phyloP scores from a whole-genome alignment of 2,888 invertebrate species.

The Monoplex corrugatus region DNA sequence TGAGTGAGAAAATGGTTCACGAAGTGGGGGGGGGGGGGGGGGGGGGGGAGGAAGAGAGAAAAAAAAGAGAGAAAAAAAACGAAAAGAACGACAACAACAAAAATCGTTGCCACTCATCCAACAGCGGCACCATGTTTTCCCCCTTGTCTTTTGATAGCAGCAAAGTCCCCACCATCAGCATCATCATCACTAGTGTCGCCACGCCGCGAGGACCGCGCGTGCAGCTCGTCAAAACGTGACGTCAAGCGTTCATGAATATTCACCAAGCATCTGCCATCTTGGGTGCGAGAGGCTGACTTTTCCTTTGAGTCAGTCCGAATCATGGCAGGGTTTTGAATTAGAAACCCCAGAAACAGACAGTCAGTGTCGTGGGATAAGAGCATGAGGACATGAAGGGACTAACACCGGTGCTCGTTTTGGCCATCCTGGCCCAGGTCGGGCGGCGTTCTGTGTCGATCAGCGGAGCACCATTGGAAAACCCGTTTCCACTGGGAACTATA shows the following conservation, averaged over 20 bases:
- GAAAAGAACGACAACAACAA: too few species aligned
- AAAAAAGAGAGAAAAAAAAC: too few species aligned
- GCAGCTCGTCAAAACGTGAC: slow-evolving; percentile 41
- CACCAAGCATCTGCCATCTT: slow-evolving; percentile 51
- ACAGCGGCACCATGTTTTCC: too few species aligned
- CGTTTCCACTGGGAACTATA: slow-evolving; percentile 46
- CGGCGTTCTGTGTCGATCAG: neutral
- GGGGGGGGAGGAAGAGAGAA: too few species aligned
- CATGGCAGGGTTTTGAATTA: slow-evolving; percentile 30
- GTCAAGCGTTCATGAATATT: slow-evolving; percentile 47
- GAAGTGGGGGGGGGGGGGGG: too few species aligned
- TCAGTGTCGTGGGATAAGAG: slow-evolving; percentile 3
- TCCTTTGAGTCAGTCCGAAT: slow-evolving; percentile 15
- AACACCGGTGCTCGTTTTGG: slow-evolving; percentile 27
- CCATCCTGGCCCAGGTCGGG: slow-evolving; percentile 14
- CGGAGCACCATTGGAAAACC: slow-evolving; percentile 49
- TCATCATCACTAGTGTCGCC: too few species aligned
- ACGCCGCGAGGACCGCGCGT: neutral
- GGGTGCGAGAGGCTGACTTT: slow-evolving; percentile 38
- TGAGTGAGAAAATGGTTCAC: too few species aligned
- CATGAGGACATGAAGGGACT: slow-evolving; percentile 47
- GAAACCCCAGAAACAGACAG: neutral
- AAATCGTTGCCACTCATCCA: too few species aligned
- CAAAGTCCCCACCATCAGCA: too few species aligned
- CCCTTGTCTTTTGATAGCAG: too few species aligned